Conservation (phyloP, 2,113 vertebrate genomes). For the Eclectus roratus region DNA sequence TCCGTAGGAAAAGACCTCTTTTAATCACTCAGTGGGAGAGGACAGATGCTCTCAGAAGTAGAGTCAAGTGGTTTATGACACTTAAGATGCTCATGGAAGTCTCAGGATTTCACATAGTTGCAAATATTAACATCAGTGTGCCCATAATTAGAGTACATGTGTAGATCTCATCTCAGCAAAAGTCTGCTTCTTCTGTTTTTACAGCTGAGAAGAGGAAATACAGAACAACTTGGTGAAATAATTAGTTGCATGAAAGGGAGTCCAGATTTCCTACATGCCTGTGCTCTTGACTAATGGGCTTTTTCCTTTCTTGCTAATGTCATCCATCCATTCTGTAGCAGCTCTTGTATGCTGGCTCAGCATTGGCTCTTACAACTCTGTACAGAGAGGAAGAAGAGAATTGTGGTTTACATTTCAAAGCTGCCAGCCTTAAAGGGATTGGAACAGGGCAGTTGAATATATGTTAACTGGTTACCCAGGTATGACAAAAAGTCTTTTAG, state of each 20-base stretch:
- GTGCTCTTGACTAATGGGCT: neutral
- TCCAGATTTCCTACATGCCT: neutral
- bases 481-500: neutral
- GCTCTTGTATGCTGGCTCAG: neutral
- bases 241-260: neutral
- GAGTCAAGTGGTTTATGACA: neutral
- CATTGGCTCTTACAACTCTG: neutral
- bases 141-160: accelerated
- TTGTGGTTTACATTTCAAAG: constrained; percentile 12
- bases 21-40: neutral
- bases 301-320: neutral
- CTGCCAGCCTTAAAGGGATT: neutral
- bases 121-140: neutral
- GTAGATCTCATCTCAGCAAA: neutral
- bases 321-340: neutral
- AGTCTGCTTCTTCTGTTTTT: neutral
- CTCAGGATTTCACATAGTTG: neutral
- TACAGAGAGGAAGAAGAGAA: neutral
- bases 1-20: neutral
- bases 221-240: neutral
- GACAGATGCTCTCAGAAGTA: neutral
- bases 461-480: neutral
- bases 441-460: neutral
- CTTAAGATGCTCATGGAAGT: neutral
- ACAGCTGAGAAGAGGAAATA: neutral